Evolutionary conservation across 1,140 invertebrate genomes (phyloP).

Genomic region (Lamellibrachia luymesi): DNA sequence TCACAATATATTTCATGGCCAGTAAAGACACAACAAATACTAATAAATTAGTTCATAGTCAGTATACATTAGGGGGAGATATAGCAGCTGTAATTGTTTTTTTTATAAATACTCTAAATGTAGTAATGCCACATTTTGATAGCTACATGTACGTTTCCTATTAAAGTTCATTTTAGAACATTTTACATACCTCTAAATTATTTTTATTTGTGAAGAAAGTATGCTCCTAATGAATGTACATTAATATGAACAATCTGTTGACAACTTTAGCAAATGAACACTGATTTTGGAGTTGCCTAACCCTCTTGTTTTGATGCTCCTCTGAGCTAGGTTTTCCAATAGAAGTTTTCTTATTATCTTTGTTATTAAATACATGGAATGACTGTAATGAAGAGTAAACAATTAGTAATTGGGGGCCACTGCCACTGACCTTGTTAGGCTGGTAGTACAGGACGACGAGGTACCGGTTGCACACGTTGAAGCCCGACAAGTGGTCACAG

Average conservation of each 20-base stretch:
- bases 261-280: no score
- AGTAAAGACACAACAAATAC: background rate
- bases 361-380: background rate
- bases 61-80: no score
- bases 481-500: slow-evolving; percentile 97
- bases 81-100: no score
- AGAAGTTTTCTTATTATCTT: no score
- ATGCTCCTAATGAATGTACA: background rate
- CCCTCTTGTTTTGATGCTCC: no score
- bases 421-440: slow-evolving; percentile 57
- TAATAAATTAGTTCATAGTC: background rate
- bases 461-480: slow-evolving; percentile 98
- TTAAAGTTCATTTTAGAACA: no score
- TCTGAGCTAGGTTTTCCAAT: no score
- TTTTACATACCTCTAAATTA: background rate
- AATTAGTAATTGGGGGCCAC: background rate
- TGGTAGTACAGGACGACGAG: slow-evolving; percentile 96
- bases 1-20: background rate
- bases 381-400: background rate
- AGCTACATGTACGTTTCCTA: no score
- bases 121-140: no score
- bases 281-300: no score
- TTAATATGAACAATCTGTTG: background rate
- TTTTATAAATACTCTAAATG: no score
- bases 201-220: background rate